A percentile compares a stretch with the other conserved stretches of the same genome.
phyloP scores from a whole-genome alignment of 2,888 invertebrate genomes.

The Azorinus chamasolen region DNA sequence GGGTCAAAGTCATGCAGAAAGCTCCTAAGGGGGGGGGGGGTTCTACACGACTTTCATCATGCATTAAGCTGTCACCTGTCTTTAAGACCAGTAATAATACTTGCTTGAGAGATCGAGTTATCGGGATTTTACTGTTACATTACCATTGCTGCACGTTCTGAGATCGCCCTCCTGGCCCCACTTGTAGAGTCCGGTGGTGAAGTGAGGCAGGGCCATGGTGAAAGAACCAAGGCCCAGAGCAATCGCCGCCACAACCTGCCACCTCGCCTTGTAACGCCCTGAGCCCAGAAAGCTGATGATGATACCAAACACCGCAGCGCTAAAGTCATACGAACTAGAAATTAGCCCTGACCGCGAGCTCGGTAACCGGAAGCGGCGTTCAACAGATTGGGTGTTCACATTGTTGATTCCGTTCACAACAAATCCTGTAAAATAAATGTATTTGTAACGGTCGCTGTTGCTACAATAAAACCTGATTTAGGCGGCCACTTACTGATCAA shows the following conservation, averaged over 20 bases:
- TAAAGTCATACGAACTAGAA: constrained; percentile 83
- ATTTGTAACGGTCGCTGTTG: not conserved
- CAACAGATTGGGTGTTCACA: constrained; percentile 82
- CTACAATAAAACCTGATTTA: not conserved
- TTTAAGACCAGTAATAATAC: too few species aligned
- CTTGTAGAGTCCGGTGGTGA: constrained; percentile 90
- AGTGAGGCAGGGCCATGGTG: constrained; percentile 93
- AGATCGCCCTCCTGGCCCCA: constrained; percentile 68
- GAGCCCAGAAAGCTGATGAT: constrained; percentile 78
- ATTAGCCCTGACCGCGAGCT: constrained; percentile 82
- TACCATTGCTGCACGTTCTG: constrained; percentile 27
- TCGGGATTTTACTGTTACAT: too few species aligned
- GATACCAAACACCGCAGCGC: constrained; percentile 81
- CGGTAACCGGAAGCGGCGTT: constrained; percentile 81
- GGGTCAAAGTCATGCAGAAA: too few species aligned
- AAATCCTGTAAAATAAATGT: constrained; percentile 74
- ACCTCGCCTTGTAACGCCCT: constrained; percentile 88
- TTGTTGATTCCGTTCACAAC: constrained; percentile 84
- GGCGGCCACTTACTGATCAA: too few species aligned
- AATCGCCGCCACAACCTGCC: constrained; percentile 91
- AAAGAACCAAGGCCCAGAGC: constrained; percentile 90
- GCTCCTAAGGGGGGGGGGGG: too few species aligned
- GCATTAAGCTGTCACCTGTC: too few species aligned
- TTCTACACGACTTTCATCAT: too few species aligned
- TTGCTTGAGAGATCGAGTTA: too few species aligned